Conservation (phyloP, 2,797 vertebrate species). For the Amblyopsis hoosieri region DNA sequence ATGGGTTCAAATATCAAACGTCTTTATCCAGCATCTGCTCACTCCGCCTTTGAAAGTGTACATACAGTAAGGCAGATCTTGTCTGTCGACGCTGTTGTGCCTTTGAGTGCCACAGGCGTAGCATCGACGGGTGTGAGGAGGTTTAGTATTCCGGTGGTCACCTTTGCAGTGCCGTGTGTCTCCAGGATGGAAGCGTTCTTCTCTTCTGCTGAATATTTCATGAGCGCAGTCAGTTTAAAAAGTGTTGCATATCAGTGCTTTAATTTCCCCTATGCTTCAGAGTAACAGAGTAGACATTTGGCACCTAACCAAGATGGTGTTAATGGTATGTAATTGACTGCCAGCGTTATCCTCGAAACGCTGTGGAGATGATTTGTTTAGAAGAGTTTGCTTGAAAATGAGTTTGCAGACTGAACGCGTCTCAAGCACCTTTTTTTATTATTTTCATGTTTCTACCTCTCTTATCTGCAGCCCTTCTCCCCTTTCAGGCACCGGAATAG, state of each 20-base stretch:
- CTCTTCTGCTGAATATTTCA: constrained; percentile 73
- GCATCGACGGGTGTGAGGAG: constrained; percentile 10
- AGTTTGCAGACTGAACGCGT: neutral
- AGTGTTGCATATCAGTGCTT: constrained; percentile 61
- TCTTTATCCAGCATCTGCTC: too few species aligned
- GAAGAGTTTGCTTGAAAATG: constrained; percentile 10
- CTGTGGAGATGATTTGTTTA: constrained; percentile 13
- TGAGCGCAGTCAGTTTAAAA: constrained; percentile 62
- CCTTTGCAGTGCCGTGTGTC: constrained; percentile 38
- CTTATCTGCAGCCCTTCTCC: constrained; percentile 10
- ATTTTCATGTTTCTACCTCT: neutral
- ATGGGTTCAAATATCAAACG: too few species aligned
- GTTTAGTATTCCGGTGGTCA: constrained; percentile 58
- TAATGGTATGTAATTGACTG: constrained; percentile 34
- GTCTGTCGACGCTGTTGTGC: constrained; percentile 36
- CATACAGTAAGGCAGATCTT: constrained; percentile 3
- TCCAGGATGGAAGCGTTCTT: constrained; percentile 45
- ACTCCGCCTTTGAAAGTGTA: constrained; percentile 6
- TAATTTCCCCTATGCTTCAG: constrained; percentile 58
- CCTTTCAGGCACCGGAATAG: constrained; percentile 19
- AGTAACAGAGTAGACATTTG: constrained; percentile 36
- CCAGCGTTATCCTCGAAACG: constrained; percentile 18
- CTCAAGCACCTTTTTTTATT: neutral
- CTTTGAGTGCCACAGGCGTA: constrained; percentile 27
- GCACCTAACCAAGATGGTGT: constrained; percentile 29